A percentile compares a stretch with the other conserved stretches of the same genome.
Conservation (phyloP, 2,888 invertebrate species). For the Eilema depressum region DNA sequence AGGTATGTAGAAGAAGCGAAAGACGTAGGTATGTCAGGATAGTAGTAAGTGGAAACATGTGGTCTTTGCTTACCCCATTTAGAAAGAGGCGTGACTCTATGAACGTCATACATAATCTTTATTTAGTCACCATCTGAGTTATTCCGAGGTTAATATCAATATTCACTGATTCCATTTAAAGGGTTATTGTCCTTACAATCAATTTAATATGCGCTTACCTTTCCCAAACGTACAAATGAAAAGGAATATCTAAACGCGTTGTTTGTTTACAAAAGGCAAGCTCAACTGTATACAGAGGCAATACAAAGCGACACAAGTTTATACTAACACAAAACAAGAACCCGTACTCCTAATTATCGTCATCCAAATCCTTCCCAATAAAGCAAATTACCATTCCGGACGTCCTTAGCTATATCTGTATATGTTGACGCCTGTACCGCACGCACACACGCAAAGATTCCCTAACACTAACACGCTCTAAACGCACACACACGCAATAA, state of each 20-base stretch:
- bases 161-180: background rate
- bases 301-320: conserved; percentile 41
- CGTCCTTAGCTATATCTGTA: conserved; percentile 50
- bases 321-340: conserved; percentile 48
- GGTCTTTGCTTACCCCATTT: no score
- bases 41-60: no score
- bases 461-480: conserved; percentile 38
- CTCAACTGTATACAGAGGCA: conserved; percentile 36
- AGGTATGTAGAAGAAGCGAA: no score
- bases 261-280: conserved; percentile 29
- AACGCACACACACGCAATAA: conserved; percentile 49
- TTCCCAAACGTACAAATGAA: conserved; percentile 14
- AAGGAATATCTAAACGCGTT: conserved; percentile 15
- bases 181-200: conserved; percentile 9
- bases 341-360: conserved; percentile 54
- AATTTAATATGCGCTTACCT: conserved; percentile 27
- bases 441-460: conserved; percentile 44
- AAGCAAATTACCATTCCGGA: conserved; percentile 61
- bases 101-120: background rate
- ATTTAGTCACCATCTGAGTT: background rate
- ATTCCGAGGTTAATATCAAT: background rate
- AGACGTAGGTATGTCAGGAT: no score
- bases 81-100: background rate
- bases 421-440: conserved; percentile 49
- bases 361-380: conserved; percentile 58